Percentiles rank a stretch among this genome's conserved stretches.
phyloP scores from a whole-genome alignment of 2,113 vertebrate genomes.

The Cyanoliseus patagonus region DNA sequence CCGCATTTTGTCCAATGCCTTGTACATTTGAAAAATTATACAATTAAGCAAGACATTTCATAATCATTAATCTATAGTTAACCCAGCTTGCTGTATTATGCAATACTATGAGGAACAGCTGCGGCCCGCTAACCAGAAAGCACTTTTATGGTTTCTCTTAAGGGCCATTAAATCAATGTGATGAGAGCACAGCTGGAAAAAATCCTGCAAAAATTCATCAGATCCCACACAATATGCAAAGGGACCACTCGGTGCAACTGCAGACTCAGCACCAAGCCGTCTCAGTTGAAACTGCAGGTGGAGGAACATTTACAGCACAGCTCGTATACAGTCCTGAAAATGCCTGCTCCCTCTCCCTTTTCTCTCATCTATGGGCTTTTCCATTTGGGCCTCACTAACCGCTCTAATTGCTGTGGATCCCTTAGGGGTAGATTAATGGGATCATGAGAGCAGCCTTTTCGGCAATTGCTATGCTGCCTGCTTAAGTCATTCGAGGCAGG shows the following conservation, averaged over 20 bases:
- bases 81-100: constrained; percentile 73
- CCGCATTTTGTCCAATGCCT: constrained; percentile 34
- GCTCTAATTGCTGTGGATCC: constrained; percentile 14
- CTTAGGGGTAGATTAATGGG: constrained; percentile 50
- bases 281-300: constrained; percentile 71
- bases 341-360: constrained; percentile 13
- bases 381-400: constrained; percentile 37
- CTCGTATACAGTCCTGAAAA: constrained; percentile 7
- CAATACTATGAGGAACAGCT: constrained; percentile 78
- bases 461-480: neutral
- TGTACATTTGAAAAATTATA: constrained; percentile 60
- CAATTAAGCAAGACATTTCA: constrained; percentile 71
- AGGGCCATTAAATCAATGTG: constrained; percentile 83
- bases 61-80: constrained; percentile 80
- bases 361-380: constrained; percentile 16
- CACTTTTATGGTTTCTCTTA: constrained; percentile 83
- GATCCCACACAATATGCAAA: constrained; percentile 78
- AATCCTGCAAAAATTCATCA: constrained; percentile 79
- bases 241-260: constrained; percentile 46
- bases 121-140: constrained; percentile 77
- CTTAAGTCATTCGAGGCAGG: constrained; percentile 13
- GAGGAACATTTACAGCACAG: constrained; percentile 53
- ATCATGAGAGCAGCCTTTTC: neutral
- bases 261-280: constrained; percentile 51
- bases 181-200: constrained; percentile 83